These are phyloP conservation scores for Carassius auratus DNA, from an alignment of 2,113 vertebrate genomes.

Conservation along the genomic window DNA sequence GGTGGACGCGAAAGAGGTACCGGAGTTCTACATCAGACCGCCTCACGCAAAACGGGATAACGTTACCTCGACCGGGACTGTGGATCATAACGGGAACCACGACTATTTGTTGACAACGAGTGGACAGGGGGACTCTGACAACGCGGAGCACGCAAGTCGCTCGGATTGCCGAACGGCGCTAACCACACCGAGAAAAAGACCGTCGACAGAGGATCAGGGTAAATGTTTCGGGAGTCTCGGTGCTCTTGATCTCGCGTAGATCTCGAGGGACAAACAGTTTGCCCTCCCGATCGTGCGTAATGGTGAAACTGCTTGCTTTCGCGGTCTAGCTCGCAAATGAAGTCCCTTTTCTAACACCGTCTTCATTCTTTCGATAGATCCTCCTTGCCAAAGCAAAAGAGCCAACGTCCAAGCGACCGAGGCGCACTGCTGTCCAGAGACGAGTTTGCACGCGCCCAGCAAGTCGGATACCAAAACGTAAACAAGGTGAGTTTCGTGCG, in stretches of 20 bases:
- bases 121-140: constrained; percentile 68
- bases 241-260: not conserved
- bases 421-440: constrained; percentile 69
- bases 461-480: constrained; percentile 76
- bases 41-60: constrained; percentile 66
- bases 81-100: constrained; percentile 74
- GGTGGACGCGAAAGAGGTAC: constrained; percentile 76
- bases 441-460: constrained; percentile 76
- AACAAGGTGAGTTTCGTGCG: constrained; percentile 46
- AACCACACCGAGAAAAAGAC: constrained; percentile 79
- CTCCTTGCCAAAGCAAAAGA: constrained; percentile 79
- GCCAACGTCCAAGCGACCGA: constrained; percentile 79
- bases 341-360: constrained; percentile 32
- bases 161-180: constrained; percentile 71
- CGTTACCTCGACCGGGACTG: constrained; percentile 55
- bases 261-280: not conserved
- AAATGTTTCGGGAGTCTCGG: constrained; percentile 41
- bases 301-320: too few species aligned
- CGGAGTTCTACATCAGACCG: constrained; percentile 86
- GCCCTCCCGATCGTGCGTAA: not conserved
- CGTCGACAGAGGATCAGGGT: constrained; percentile 67
- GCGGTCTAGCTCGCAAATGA: too few species aligned
- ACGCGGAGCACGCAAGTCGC: constrained; percentile 65
- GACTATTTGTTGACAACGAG: constrained; percentile 50
- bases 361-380: constrained; percentile 38